A percentile compares a stretch with the other conserved stretches of the same genome.
Conservation (phyloP, 2,113 vertebrate genomes). For the Orthonyx spaldingii region DNA sequence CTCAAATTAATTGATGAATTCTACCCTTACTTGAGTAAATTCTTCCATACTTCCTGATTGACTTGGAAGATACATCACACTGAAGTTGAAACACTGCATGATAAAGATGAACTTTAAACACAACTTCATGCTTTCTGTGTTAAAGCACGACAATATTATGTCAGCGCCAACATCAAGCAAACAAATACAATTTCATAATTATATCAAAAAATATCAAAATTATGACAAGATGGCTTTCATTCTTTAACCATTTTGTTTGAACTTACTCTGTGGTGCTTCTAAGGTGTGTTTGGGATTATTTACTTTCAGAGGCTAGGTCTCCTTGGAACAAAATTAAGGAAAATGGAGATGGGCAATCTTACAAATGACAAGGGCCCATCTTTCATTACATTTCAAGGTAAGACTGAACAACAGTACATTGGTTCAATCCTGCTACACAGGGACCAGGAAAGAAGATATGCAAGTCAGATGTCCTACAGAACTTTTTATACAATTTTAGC, state of each 20-base stretch:
- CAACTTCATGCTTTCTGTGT: not conserved
- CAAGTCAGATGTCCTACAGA: not conserved
- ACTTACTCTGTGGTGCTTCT: not conserved
- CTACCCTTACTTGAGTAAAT: not conserved
- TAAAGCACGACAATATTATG: not conserved
- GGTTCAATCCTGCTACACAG: not conserved
- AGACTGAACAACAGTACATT: not conserved
- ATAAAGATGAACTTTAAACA: not conserved
- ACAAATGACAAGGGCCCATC: not conserved
- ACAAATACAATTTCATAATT: not conserved
- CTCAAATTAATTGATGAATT: not conserved
- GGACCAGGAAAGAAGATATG: not conserved
- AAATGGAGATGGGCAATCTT: not conserved
- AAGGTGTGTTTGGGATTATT: not conserved
- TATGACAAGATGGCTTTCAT: not conserved
- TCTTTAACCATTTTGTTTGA: not conserved
- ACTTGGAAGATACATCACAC: not conserved
- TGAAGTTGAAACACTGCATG: not conserved
- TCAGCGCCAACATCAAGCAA: not conserved
- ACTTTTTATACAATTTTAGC: not conserved
- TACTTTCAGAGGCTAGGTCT: not conserved
- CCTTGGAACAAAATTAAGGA: not conserved
- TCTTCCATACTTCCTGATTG: not conserved
- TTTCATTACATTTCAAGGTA: not conserved
- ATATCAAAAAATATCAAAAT: not conserved